phyloP scores from a whole-genome alignment of 1,140 invertebrate species.

The Cotesia vestalis region DNA sequence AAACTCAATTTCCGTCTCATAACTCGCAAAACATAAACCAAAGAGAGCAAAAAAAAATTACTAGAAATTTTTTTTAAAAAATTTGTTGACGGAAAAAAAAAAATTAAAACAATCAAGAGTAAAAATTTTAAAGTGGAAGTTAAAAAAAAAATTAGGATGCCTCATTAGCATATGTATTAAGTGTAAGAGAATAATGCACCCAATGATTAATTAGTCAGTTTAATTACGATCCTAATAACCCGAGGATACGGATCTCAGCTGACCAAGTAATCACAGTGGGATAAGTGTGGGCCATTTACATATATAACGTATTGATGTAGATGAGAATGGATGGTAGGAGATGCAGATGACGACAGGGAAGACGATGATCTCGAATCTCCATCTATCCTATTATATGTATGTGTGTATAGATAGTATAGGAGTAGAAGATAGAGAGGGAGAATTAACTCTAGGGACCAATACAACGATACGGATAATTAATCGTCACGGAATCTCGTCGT shows the following conservation, averaged over 20 bases:
- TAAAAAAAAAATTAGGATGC: neutral
- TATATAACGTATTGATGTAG: neutral
- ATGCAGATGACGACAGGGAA: slow-evolving; percentile 19
- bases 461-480: slow-evolving; percentile 26
- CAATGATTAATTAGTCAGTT: slow-evolving; percentile 47
- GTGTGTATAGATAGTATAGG: neutral
- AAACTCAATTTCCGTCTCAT: too few species aligned
- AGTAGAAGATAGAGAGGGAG: neutral
- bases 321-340: too few species aligned
- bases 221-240: slow-evolving; percentile 49
- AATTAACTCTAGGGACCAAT: slow-evolving; percentile 22
- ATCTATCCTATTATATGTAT: neutral
- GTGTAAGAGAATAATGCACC: slow-evolving; percentile 8
- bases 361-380: slow-evolving; percentile 12
- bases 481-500: slow-evolving; percentile 26
- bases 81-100: neutral
- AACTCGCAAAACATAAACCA: too few species aligned
- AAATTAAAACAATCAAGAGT: too few species aligned
- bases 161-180: slow-evolving; percentile 7
- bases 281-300: neutral
- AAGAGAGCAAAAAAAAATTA: too few species aligned
- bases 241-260: slow-evolving; percentile 46
- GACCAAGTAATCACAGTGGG: slow-evolving; percentile 40
- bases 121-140: neutral
- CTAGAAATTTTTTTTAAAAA: neutral